A percentile compares a stretch with the other conserved stretches of the same genome.
phyloP scores from a whole-genome alignment of 2,888 invertebrate genomes.

The Tenthredo distinguenda region DNA sequence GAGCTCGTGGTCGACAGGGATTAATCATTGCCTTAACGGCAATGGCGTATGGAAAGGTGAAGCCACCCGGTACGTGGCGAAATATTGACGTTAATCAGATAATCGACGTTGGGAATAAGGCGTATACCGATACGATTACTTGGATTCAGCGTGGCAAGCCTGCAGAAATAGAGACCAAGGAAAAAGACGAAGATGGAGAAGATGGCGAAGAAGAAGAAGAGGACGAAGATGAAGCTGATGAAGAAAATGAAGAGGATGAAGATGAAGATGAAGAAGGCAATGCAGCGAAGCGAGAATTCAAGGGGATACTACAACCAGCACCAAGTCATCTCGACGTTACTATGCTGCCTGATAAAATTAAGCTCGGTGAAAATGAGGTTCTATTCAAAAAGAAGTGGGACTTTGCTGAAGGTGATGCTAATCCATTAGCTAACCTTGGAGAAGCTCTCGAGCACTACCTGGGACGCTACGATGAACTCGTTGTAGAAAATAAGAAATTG shows the following conservation, averaged over 20 bases:
- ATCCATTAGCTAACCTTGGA: conserved; percentile 71
- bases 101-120: conserved; percentile 62
- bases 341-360: conserved; percentile 68
- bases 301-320: conserved; percentile 55
- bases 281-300: conserved; percentile 35
- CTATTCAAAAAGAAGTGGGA: conserved; percentile 63
- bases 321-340: conserved; percentile 67
- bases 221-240: conserved; percentile 55
- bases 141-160: conserved; percentile 68
- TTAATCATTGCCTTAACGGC: conserved; percentile 66
- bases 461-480: conserved; percentile 63
- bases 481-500: conserved; percentile 71
- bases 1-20: conserved; percentile 69
- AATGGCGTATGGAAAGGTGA: conserved; percentile 66
- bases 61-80: conserved; percentile 66
- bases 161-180: conserved; percentile 56
- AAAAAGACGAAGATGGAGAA: conserved; percentile 58
- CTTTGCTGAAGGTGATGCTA: conserved; percentile 66
- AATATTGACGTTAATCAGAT: conserved; percentile 69
- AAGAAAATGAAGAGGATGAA: conserved; percentile 55
- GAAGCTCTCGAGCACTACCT: conserved; percentile 73
- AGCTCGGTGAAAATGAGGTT: conserved; percentile 64
- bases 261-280: conserved; percentile 49
- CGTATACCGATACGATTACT: conserved; percentile 62
- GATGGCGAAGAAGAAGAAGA: conserved; percentile 59